Conservation (phyloP, 2,888 invertebrate species). For the Dione vanillae region DNA sequence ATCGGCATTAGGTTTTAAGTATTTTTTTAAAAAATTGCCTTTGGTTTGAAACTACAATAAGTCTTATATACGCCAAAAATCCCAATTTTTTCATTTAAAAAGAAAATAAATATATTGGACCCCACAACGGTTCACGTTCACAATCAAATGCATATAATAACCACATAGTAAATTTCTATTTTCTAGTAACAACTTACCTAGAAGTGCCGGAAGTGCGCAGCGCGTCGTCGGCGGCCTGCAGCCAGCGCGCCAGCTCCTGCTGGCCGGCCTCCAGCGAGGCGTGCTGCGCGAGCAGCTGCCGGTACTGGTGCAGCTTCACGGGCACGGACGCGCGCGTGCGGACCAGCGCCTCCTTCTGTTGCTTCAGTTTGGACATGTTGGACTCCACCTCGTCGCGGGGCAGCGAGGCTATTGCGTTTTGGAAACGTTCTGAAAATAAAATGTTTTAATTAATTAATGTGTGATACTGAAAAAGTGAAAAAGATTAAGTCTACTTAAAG, state of each 20-base stretch:
- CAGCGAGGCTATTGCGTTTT: conserved; percentile 94
- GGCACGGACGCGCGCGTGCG: conserved; percentile 93
- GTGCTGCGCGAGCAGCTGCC: conserved; percentile 93
- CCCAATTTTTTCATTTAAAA: no score
- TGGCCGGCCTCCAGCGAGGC: conserved; percentile 95
- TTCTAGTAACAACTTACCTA: conserved; percentile 42
- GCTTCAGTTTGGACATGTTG: conserved; percentile 94
- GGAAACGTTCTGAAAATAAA: conserved; percentile 88
- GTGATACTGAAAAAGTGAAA: background rate
- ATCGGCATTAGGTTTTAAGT: no score
- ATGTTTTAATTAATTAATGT: background rate
- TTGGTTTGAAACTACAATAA: no score
- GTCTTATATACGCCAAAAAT: no score
- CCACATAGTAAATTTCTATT: no score
- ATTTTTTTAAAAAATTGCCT: no score
- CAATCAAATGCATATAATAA: no score
- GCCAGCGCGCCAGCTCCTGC: conserved; percentile 93
- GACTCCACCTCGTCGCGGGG: conserved; percentile 95
- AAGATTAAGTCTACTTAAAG: no score
- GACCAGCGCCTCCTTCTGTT: conserved; percentile 94
- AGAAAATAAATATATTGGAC: no score
- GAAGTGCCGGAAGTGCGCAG: conserved; percentile 77
- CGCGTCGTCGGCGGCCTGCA: conserved; percentile 92
- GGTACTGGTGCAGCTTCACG: conserved; percentile 91
- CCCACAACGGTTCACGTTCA: no score